Conservation (phyloP, 2,113 vertebrate species). For the Indicator maculatus region DNA sequence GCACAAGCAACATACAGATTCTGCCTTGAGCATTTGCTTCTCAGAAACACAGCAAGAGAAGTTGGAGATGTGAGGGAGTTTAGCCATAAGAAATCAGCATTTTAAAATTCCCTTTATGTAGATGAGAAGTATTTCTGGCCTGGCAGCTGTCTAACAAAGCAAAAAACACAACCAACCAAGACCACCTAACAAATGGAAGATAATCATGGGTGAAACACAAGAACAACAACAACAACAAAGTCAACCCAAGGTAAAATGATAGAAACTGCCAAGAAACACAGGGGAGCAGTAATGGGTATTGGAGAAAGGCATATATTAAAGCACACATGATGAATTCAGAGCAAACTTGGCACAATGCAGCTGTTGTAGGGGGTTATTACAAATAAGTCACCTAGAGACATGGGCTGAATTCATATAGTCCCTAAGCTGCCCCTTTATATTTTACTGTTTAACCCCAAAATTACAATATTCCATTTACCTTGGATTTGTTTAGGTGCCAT, state of each 20-base stretch:
- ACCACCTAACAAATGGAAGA: slow-evolving; percentile 58
- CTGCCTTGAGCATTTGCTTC: slow-evolving; percentile 48
- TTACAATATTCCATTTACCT: not conserved
- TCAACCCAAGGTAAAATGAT: slow-evolving; percentile 22
- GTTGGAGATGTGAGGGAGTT: slow-evolving; percentile 27
- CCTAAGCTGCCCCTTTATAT: not conserved
- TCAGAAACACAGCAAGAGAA: slow-evolving; percentile 18
- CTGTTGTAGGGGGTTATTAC: not conserved
- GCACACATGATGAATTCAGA: not conserved
- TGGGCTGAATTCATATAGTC: not conserved
- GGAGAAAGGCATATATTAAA: not conserved
- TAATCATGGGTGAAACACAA: slow-evolving; percentile 33
- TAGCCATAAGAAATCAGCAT: slow-evolving; percentile 44
- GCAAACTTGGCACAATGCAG: not conserved
- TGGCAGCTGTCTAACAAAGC: slow-evolving; percentile 47
- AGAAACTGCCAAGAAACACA: slow-evolving; percentile 23
- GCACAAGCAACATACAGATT: not conserved
- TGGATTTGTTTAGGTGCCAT: not conserved
- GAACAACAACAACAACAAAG: not conserved
- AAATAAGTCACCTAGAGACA: not conserved
- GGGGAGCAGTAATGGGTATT: not conserved
- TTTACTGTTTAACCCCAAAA: not conserved
- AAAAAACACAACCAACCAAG: too few species aligned
- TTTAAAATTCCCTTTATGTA: slow-evolving; percentile 63
- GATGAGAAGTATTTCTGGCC: slow-evolving; percentile 64